Conservation (phyloP, 2,113 vertebrate genomes). For the Panurus biarmicus region DNA sequence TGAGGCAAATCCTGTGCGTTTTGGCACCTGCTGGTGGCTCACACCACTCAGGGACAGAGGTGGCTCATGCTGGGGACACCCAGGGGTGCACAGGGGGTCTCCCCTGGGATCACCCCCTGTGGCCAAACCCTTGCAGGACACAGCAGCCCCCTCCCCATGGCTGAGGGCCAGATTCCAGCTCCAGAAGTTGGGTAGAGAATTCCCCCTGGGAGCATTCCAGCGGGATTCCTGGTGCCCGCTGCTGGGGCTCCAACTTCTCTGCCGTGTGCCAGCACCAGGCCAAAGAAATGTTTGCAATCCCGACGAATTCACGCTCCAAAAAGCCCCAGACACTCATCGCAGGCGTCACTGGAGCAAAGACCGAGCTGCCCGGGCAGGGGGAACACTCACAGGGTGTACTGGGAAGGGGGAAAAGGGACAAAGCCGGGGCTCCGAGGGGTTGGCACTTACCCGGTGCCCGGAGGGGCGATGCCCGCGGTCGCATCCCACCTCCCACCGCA, state of each 20-base stretch:
- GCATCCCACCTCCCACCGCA: not conserved
- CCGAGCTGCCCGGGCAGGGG: not conserved
- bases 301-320: not conserved
- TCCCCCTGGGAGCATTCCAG: rapidly evolving
- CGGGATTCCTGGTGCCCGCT: not conserved
- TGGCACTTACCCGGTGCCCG: not conserved
- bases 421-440: not conserved
- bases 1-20: not conserved
- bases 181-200: not conserved
- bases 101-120: rapidly evolving
- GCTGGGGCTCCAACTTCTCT: not conserved
- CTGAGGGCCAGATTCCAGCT: not conserved
- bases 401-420: not conserved
- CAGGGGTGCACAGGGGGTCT: rapidly evolving
- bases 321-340: not conserved
- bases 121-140: not conserved
- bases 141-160: not conserved
- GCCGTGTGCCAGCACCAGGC: not conserved
- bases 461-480: not conserved
- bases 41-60: not conserved
- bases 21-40: not conserved
- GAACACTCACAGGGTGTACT: rapidly evolving
- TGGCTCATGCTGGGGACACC: not conserved
- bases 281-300: not conserved
- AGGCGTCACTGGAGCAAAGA: not conserved